Evolutionary conservation across 2,113 vertebrate species (phyloP).

Genomic region (Gymnocephalus cernua): DNA sequence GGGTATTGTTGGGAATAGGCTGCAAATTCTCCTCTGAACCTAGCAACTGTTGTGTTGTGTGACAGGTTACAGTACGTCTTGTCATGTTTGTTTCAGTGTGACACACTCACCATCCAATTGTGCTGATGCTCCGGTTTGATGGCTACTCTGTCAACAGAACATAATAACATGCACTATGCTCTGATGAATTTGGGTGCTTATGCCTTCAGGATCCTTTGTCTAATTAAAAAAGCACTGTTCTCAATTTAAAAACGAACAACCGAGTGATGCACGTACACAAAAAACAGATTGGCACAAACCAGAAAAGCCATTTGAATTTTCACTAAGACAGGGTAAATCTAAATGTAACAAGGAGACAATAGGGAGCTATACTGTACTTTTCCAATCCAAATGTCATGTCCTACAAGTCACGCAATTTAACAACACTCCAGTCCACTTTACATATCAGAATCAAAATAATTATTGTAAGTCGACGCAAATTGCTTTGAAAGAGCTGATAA

Average conservation of each 20-base stretch:
- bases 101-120: conserved; percentile 14
- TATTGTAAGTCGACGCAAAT: background rate
- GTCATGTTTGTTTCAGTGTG: conserved; percentile 16
- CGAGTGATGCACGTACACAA: conserved; percentile 1
- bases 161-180: conserved; percentile 38
- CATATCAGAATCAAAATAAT: background rate
- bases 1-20: background rate
- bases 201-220: conserved; percentile 30
- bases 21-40: background rate
- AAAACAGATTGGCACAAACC: background rate
- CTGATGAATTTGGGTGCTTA: conserved; percentile 17
- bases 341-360: background rate
- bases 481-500: background rate
- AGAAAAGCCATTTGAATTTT: background rate
- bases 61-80: conserved; percentile 6
- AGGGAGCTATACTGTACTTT: background rate
- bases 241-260: conserved; percentile 9
- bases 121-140: conserved; percentile 1
- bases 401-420: background rate
- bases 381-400: background rate
- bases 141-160: conserved; percentile 49
- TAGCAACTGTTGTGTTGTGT: conserved; percentile 1
- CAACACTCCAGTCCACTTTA: background rate
- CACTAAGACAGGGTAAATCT: background rate
- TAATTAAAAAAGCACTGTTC: conserved; percentile 19